These are phyloP conservation scores for Gyps fulvus DNA, from an alignment of 2,113 vertebrate genomes.

Conservation along the genomic window DNA sequence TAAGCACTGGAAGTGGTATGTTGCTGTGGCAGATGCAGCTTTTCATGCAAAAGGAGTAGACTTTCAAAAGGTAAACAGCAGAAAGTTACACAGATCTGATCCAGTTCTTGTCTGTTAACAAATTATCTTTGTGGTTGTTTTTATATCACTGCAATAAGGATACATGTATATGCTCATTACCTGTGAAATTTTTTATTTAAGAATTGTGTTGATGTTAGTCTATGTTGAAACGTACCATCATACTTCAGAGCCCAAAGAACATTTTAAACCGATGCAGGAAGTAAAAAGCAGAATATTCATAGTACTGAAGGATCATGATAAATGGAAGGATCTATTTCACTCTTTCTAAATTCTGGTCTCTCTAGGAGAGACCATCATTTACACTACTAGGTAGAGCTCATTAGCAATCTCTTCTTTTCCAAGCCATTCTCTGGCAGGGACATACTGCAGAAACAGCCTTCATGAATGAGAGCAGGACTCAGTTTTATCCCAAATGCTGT, in stretches of 20 bases:
- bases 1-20: not conserved
- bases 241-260: not conserved
- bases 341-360: not conserved
- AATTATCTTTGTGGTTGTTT: not conserved
- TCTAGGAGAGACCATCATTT: not conserved
- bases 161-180: not conserved
- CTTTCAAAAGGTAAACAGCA: constrained; percentile 15
- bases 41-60: not conserved
- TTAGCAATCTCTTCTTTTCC: not conserved
- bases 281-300: not conserved
- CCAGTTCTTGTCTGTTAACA: constrained; percentile 5
- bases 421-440: not conserved
- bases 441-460: not conserved
- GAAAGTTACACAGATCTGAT: constrained; percentile 8
- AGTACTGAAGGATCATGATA: not conserved
- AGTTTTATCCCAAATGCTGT: not conserved
- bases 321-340: not conserved
- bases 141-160: not conserved
- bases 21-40: not conserved
- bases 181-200: not conserved
- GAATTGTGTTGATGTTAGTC: not conserved
- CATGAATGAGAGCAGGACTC: not conserved
- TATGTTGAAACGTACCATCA: not conserved
- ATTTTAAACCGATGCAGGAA: not conserved
- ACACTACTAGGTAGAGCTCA: not conserved